Conservation (phyloP, 2,888 invertebrate genomes). For the Bruchidius siliquastri region DNA sequence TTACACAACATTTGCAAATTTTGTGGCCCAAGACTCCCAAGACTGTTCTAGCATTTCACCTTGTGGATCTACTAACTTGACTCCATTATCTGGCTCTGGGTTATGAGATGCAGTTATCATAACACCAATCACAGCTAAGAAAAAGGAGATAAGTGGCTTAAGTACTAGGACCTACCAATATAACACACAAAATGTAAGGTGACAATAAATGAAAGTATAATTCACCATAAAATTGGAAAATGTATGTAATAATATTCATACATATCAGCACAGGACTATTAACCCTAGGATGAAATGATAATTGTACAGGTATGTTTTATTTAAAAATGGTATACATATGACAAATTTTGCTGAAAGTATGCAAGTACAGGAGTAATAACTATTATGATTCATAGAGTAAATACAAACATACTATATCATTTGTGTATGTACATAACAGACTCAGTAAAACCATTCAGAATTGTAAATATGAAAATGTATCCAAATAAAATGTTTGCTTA, state of each 20-base stretch:
- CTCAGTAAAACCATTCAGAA: too few relatives aligned
- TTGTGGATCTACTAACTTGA: slow-evolving; percentile 90
- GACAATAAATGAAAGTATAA: background rate
- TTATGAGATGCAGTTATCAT: slow-evolving; percentile 99
- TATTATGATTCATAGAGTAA: too few relatives aligned
- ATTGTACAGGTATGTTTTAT: too few relatives aligned
- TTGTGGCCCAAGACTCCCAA: slow-evolving; percentile 90
- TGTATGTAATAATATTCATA: background rate
- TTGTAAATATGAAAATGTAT: background rate
- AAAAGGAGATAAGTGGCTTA: too few relatives aligned
- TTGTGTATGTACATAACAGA: too few relatives aligned
- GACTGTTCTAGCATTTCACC: slow-evolving; percentile 93
- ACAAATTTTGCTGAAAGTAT: too few relatives aligned
- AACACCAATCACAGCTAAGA: slow-evolving; percentile 77
- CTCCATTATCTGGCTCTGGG: slow-evolving; percentile 92
- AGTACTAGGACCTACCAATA: too few relatives aligned
- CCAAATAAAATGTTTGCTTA: background rate
- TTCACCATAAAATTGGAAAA: background rate
- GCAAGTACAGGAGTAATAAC: too few relatives aligned
- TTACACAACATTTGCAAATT: slow-evolving; percentile 77
- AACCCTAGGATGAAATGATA: too few relatives aligned
- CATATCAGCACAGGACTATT: too few relatives aligned
- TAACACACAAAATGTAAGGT: slow-evolving; percentile 9
- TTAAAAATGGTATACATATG: too few relatives aligned
- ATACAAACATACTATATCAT: too few relatives aligned